Base-by-base conservation (phyloP, 2,797 vertebrate species). In the Sebastes diaconus region DNA sequence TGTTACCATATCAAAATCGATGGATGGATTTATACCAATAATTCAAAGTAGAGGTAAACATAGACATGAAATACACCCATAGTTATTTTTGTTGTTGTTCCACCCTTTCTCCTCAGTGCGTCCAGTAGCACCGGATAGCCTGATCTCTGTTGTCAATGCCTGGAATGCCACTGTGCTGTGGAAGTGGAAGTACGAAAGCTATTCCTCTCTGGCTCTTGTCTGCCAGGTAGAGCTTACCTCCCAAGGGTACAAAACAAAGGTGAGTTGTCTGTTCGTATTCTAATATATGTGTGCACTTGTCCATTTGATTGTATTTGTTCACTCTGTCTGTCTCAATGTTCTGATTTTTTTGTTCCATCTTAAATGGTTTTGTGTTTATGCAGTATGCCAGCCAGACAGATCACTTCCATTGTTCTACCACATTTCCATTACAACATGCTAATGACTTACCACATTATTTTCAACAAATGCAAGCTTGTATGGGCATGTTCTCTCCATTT, bases 91-190 rank as follows among this genome's bases (percentile, higher is more conserved):
- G 20, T 54, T 73, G 6, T 70, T 79, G 11, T 57, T 24, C 73
- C 24, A 8, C 25, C 16, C 4, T 63, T 68, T 72, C 6, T 68
- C n/a, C 46, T 18, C 86, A 96, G 96, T 96, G 36, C 70, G 11
- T 64, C 95, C 93, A 5, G 85, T 94, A 29, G 90, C 91, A 54
- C 95, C 96, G n/a, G 25, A 1, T 24, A 60, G 65, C 0, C 59
- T 94, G 55, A 72, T 0, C 0, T 9, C 30, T 5, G 22, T 42
- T 3, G 13, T 39, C 22, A 16, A 84, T 22, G 90, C 94, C 68
- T 92, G 93, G 93, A 94, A 94, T 34, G 93, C 90, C 27, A 90
- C 86, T 30, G 63, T 96, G 52, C 9, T 10, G 20, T 96, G 95
- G 96, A 14, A 32, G 32, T 96, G 95, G 96, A 42, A 68, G 14